These are phyloP conservation scores for Bambusicola thoracicus DNA, from an alignment of 2,113 vertebrate genomes.

Conservation along the genomic window DNA sequence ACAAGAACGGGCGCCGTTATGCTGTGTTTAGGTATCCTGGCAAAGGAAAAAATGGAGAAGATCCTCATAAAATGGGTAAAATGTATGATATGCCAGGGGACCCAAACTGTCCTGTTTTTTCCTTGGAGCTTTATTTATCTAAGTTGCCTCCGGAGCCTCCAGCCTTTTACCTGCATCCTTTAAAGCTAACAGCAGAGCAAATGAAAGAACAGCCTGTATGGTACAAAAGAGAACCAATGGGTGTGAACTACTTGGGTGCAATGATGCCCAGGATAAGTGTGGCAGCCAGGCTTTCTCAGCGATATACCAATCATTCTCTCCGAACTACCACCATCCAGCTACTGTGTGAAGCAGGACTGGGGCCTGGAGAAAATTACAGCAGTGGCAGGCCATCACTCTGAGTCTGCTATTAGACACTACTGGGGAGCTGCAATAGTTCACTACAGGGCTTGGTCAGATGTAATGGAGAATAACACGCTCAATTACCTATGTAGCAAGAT, in stretches of 20 bases:
- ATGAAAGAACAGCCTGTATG: conserved; percentile 70
- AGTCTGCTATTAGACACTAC: conserved; percentile 64
- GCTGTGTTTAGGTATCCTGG: conserved; percentile 68
- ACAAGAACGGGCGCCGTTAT: conserved; percentile 62
- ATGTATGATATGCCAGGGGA: conserved; percentile 75
- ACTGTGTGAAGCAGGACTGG: conserved; percentile 72
- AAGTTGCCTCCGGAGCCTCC: conserved; percentile 71
- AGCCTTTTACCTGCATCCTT: conserved; percentile 71
- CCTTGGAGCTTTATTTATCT: conserved; percentile 74
- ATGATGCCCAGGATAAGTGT: conserved; percentile 74
- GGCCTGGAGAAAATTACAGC: conserved; percentile 71
- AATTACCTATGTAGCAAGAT: not conserved
- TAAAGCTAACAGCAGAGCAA: conserved; percentile 66
- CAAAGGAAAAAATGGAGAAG: conserved; percentile 65
- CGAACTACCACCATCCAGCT: conserved; percentile 71
- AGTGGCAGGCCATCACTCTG: conserved; percentile 56
- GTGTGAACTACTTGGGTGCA: conserved; percentile 71
- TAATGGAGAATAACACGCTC: conserved; percentile 6
- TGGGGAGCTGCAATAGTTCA: conserved; percentile 65
- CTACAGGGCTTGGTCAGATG: conserved; percentile 64
- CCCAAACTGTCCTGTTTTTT: conserved; percentile 71
- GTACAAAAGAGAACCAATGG: conserved; percentile 74
- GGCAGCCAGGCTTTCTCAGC: conserved; percentile 68
- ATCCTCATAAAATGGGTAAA: conserved; percentile 72
- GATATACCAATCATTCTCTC: conserved; percentile 72